Evolutionary conservation across 2,113 vertebrate genomes (phyloP).

Genomic region (Trachemys scripta): DNA sequence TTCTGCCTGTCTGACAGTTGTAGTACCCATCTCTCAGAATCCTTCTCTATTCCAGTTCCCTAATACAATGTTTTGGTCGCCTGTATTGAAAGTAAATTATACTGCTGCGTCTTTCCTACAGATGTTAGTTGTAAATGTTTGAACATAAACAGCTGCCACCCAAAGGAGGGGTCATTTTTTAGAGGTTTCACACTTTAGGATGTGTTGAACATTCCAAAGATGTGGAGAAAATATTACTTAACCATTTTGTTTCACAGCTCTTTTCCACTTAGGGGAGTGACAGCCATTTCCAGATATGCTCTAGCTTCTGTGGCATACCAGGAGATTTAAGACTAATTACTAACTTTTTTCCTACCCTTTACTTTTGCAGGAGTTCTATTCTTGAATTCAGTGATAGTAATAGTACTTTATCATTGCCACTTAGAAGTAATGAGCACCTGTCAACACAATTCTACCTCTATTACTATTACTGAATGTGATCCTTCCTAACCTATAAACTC

Average conservation of each 20-base stretch:
- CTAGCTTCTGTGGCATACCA: background rate
- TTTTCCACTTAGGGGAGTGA: background rate
- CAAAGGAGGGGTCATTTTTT: constrained; percentile 9
- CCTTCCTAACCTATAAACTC: constrained; percentile 75
- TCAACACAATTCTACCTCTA: constrained; percentile 51
- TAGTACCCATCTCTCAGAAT: background rate
- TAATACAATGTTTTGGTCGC: background rate
- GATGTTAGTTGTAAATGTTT: background rate
- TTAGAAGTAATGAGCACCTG: constrained; percentile 55
- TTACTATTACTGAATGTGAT: constrained; percentile 76
- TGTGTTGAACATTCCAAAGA: background rate
- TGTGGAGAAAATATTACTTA: background rate
- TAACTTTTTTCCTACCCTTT: constrained; percentile 56
- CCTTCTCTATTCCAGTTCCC: background rate
- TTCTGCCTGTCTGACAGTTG: too few species aligned
- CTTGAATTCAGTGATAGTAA: constrained; percentile 81
- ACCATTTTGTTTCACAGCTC: constrained; percentile 55
- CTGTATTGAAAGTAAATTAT: rapidly evolving
- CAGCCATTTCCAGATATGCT: background rate
- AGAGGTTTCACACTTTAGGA: constrained; percentile 18
- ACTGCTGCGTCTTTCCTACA: background rate
- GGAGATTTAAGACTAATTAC: constrained; percentile 53
- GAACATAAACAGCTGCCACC: background rate
- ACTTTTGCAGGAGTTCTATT: constrained; percentile 77
- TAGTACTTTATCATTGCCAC: constrained; percentile 57